These are phyloP conservation scores for Isurus oxyrinchus DNA, from an alignment of 2,113 vertebrate genomes.

Conservation along the genomic window DNA sequence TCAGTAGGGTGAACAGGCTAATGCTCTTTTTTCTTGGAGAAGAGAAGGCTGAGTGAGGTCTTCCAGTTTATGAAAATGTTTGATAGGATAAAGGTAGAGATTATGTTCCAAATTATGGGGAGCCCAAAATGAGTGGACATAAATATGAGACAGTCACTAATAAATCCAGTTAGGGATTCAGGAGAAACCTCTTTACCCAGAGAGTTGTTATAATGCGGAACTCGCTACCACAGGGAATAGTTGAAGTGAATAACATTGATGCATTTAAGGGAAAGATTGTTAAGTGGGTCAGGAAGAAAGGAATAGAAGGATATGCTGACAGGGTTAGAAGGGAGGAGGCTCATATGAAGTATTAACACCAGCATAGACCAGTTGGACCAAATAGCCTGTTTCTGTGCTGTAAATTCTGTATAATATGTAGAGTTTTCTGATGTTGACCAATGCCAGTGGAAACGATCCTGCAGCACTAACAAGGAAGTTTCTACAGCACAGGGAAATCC, in stretches of 20 bases:
- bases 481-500: neutral
- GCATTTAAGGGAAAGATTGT: neutral
- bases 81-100: neutral
- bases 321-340: too few relatives aligned
- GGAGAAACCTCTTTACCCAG: too few relatives aligned
- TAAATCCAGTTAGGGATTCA: too few relatives aligned
- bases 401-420: neutral
- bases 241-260: neutral
- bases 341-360: too few relatives aligned
- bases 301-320: neutral
- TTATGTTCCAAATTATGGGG: too few relatives aligned
- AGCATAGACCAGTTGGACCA: neutral
- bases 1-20: too few relatives aligned
- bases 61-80: neutral
- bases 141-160: too few relatives aligned
- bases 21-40: neutral
- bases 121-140: too few relatives aligned
- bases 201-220: neutral
- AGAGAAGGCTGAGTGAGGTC: neutral
- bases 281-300: neutral
- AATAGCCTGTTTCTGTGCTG: neutral
- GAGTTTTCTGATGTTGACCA: neutral
- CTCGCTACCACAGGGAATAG: neutral
- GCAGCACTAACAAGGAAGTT: neutral
- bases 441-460: neutral